A percentile compares a stretch with the other conserved stretches of the same genome.
These are phyloP conservation scores for Andrena chrysosceles DNA, from an alignment of 2,888 invertebrate species.

Conservation along the genomic window DNA sequence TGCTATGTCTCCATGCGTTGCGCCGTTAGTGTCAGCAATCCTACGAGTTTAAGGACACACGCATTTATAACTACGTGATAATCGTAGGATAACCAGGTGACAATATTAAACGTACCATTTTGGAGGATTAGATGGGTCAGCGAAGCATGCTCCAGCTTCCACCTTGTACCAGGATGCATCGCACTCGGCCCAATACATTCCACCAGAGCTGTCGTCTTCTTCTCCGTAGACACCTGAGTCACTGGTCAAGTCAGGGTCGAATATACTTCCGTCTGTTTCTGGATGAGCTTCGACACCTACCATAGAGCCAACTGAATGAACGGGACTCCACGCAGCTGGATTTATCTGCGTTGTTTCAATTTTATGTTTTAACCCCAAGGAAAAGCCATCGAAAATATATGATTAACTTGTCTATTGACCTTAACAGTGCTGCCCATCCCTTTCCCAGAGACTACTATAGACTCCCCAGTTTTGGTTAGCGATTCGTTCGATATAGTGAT, in stretches of 20 bases:
- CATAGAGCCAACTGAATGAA: conserved; percentile 94
- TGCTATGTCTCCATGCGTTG: conserved; percentile 88
- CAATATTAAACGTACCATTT: conserved; percentile 87
- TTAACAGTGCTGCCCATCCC: conserved; percentile 83
- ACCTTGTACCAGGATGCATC: conserved; percentile 93
- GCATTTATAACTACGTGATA: conserved; percentile 59
- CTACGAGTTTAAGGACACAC: conserved; percentile 63
- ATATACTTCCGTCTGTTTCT: conserved; percentile 93
- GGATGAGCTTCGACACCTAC: conserved; percentile 94
- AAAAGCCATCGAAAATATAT: background rate
- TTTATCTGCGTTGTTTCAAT: conserved; percentile 84
- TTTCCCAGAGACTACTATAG: conserved; percentile 82
- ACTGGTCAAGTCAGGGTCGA: conserved; percentile 89
- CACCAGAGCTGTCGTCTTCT: conserved; percentile 91
- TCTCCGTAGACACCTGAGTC: conserved; percentile 93
- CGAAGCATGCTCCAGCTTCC: conserved; percentile 91
- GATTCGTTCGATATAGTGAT: conserved; percentile 84
- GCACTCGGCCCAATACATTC: conserved; percentile 92
- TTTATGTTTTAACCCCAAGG: background rate
- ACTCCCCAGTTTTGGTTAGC: conserved; percentile 82
- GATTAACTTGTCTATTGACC: conserved; percentile 66
- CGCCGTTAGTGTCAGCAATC: conserved; percentile 87
- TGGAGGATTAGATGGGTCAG: conserved; percentile 91
- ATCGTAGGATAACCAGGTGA: conserved; percentile 1
- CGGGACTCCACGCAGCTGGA: conserved; percentile 94